These are phyloP conservation scores for Pelecanoides urinatrix DNA, from an alignment of 2,113 vertebrate genomes.

Conservation along the genomic window DNA sequence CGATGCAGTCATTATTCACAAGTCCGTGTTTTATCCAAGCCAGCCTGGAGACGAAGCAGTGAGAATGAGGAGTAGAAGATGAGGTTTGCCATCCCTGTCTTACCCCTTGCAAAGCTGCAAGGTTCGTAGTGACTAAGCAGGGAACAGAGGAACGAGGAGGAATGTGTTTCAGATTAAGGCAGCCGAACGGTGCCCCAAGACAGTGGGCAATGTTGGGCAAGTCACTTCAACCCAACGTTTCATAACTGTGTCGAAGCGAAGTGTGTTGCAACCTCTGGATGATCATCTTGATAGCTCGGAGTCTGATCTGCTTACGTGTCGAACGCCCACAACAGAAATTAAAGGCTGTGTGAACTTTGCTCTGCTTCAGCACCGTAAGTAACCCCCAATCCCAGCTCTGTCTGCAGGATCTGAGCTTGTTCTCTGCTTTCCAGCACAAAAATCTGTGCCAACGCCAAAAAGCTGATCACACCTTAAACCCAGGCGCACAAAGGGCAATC, in stretches of 20 bases:
- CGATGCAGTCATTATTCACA: not conserved
- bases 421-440: constrained; percentile 4
- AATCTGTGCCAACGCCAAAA: not conserved
- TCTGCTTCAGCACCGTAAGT: not conserved
- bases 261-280: not conserved
- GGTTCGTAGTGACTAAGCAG: not conserved
- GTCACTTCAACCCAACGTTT: not conserved
- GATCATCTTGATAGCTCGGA: not conserved
- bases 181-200: not conserved
- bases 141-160: not conserved
- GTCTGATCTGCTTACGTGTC: not conserved
- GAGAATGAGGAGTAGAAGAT: not conserved
- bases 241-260: not conserved
- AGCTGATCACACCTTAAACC: not conserved
- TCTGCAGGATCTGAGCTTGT: not conserved
- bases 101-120: not conserved
- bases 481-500: not conserved
- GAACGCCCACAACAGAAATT: not conserved
- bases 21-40: not conserved
- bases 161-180: not conserved
- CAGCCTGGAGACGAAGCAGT: not conserved
- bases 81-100: not conserved
- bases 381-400: rapidly evolving
- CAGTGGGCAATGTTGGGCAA: not conserved
- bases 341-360: not conserved